A percentile compares a stretch with the other conserved stretches of the same genome.
Evolutionary conservation across 2,113 vertebrate genomes (phyloP).

Genomic region (Vireo altiloquus): DNA sequence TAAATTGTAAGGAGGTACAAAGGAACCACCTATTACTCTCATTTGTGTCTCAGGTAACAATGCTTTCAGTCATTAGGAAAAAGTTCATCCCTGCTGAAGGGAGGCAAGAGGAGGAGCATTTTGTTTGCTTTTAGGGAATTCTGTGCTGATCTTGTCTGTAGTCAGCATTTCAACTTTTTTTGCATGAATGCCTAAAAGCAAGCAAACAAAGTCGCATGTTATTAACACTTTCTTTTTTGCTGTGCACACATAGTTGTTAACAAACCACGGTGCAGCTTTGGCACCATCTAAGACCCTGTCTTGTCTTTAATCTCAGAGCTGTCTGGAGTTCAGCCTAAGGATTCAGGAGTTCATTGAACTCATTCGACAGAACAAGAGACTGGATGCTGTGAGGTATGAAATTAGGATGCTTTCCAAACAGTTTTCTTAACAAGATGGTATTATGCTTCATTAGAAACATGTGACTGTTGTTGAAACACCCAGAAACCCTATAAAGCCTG

Average conservation of each 20-base stretch:
- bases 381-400: conserved; percentile 94
- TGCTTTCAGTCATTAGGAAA: background rate
- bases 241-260: background rate
- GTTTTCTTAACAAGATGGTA: background rate
- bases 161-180: background rate
- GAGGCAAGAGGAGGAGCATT: background rate
- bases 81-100: background rate
- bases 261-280: background rate
- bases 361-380: conserved; percentile 97
- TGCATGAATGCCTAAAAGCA: conserved; percentile 42
- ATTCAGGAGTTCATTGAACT: conserved; percentile 99
- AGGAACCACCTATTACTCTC: background rate
- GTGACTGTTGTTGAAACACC: background rate
- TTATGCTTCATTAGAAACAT: background rate
- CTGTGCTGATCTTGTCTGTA: background rate
- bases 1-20: background rate
- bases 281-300: conserved; percentile 6
- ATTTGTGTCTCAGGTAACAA: background rate
- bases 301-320: conserved; percentile 84
- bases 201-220: conserved; percentile 3
- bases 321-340: conserved; percentile 97
- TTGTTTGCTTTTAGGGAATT: conserved; percentile 44
- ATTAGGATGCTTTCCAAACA: conserved; percentile 15
- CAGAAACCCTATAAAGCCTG: background rate
- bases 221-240: conserved; percentile 5